Base-by-base conservation (phyloP, 2,888 invertebrate species). In the Bombylius discolor region DNA sequence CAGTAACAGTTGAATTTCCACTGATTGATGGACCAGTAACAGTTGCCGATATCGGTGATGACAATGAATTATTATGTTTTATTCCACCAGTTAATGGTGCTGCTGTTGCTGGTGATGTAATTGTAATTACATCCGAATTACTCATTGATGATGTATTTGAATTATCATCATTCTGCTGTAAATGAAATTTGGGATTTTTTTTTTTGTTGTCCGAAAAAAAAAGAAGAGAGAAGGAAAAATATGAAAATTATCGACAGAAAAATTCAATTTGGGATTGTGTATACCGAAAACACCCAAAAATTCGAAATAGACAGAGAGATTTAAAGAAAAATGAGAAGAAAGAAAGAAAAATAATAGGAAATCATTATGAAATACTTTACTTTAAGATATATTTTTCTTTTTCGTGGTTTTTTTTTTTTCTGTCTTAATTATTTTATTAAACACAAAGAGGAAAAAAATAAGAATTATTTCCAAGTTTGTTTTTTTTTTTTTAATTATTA, bases 101-200 rank as follows among this genome's bases (percentile, higher is more conserved):
- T 34, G 66, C 60, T 42, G 67, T 60, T 49, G 67, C 45, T 12
- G 67, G 60, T 50, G 67, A 45, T 12, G 66, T 66, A 5, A 70
- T 68, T 31, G 67, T 67, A 5, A 61, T 60, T 5, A 64, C 65
- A 52, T 63, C 60, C 58, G 69, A 69, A 60, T 69, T 69, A 42
- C 62, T 61, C 7, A 50, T 57, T 31, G 62, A 62, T 13, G 72
- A 71, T 47, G 72, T 65, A 65, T 72, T 72, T 32, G 72, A 73
- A 59, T 72, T 73, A 5, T 72, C 73, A 63, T 73, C 72, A 47
- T 47, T 51, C 47, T 55, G 55, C 55, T 55, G 55, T 47, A 36
- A 11, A 11, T 42, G 39, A 36, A 36, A 36, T 9, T 8, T 36
- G 36, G 9, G 36, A 36, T 8, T 8, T 36, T 36, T 36, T 36